Conservation (phyloP, 2,113 vertebrate genomes). For the Oncorhynchus clarkii region DNA sequence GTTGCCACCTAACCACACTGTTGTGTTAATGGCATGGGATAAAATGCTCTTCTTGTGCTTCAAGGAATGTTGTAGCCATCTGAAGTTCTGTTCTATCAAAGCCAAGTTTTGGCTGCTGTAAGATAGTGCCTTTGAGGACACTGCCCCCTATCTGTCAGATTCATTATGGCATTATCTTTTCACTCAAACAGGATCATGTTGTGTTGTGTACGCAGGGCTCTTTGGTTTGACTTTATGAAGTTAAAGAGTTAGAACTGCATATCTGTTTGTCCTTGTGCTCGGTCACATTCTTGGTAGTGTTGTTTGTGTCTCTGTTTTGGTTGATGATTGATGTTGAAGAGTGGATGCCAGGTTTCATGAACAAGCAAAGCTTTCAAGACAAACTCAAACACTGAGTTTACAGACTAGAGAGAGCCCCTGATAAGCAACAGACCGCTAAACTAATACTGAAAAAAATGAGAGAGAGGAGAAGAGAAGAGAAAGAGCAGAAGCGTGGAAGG, state of each 20-base stretch:
- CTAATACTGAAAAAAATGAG: constrained; percentile 10
- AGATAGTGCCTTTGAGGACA: constrained; percentile 61
- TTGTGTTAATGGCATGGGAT: not conserved
- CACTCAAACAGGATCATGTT: not conserved
- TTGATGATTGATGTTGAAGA: not conserved
- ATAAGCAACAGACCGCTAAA: not conserved
- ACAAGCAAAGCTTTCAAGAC: not conserved
- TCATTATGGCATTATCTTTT: constrained; percentile 11
- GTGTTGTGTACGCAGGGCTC: too few relatives aligned
- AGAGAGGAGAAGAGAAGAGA: constrained; percentile 13
- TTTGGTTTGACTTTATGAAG: too few relatives aligned
- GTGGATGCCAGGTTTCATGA: not conserved
- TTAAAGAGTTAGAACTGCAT: too few relatives aligned
- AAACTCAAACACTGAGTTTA: not conserved
- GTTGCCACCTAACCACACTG: not conserved
- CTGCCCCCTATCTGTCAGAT: constrained; percentile 70
- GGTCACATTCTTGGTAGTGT: not conserved
- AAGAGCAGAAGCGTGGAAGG: not conserved
- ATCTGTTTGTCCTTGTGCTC: too few relatives aligned
- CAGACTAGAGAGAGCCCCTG: not conserved
- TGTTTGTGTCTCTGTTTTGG: not conserved
- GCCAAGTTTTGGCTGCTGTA: not conserved
- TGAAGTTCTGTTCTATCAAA: not conserved
- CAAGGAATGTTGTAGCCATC: not conserved
- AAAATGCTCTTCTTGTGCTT: not conserved